phyloP scores from a whole-genome alignment of 2,797 vertebrate species.

The Pipistrellus kuhlii region DNA sequence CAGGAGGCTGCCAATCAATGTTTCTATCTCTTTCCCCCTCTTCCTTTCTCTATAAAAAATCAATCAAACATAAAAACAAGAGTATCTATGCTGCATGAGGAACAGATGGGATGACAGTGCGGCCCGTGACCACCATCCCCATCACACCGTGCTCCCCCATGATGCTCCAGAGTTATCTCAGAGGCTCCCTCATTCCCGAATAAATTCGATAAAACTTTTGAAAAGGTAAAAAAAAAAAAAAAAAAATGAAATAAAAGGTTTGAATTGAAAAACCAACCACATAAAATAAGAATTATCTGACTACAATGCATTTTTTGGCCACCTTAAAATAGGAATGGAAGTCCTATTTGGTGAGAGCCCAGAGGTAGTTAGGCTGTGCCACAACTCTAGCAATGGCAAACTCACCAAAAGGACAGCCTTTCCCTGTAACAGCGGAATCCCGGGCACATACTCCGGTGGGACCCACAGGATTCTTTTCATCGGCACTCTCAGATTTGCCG shows the following conservation, averaged over 20 bases:
- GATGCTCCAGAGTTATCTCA: no score
- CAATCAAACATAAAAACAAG: no score
- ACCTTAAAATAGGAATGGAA: slow-evolving; percentile 16
- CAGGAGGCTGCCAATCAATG: no score
- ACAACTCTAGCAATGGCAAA: slow-evolving; percentile 25
- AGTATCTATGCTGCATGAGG: neutral
- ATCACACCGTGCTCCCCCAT: fast-evolving
- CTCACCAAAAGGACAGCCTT: neutral
- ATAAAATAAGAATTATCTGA: neutral
- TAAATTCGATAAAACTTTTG: neutral
- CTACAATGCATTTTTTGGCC: neutral
- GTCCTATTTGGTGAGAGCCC: neutral
- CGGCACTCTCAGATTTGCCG: slow-evolving; percentile 30
- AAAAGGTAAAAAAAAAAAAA: neutral
- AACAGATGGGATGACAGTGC: neutral
- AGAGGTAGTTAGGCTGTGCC: neutral
- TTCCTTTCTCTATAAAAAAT: no score
- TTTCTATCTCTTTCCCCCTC: no score
- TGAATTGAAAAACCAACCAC: neutral
- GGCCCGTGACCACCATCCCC: fast-evolving
- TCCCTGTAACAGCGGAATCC: neutral
- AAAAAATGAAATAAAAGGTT: neutral
- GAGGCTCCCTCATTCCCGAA: fast-evolving
- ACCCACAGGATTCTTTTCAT: neutral
- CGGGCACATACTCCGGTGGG: neutral